Base-by-base conservation (phyloP, 2,888 invertebrate species). In the Drosophila pseudotakahashii region DNA sequence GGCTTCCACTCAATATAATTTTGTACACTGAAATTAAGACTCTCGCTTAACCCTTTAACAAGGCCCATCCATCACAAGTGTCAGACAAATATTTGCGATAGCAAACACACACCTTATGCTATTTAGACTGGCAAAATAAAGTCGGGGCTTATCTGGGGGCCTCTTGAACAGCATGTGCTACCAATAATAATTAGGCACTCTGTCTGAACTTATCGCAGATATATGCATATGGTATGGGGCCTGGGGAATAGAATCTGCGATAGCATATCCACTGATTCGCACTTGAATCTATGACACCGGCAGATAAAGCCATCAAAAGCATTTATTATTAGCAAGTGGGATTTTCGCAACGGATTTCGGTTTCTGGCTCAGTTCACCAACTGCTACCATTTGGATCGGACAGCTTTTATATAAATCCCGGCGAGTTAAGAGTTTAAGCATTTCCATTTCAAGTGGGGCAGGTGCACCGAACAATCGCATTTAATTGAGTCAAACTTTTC, bases 121-220 rank as follows among this genome's bases (percentile, higher is more conserved):
- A 61, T 60, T 42, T 42, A 30, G 10, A 41, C 14, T 6, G 34
- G 2, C 59, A 19, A 59, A 62, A 32, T 47, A 59, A 36, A 72
- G 69, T 41, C 26, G 44, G 2, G 30, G 57, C 57, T 83, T 82
- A 82, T 85, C 78, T 39, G 4, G 26, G 6, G 13, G 37, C 53
- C 75, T 71, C 79, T 81, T 66, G 59, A 67, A n/a, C 19, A 32
- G 59, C 63, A 75, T 81, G 76, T 69, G 75, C 76, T 72, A 62
- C 79, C 74, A 84, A 87, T 84, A 81, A 84, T 79, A 87, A 85
- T 85, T 84, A 85, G 63, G 52, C 60, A 58, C 73, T 84, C 66
- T 51, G 68, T 10, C 45, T 47, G 32, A 42, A 54, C 59, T 77
- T 83, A 83, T 86, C 87, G 41, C 2, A 47, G 73, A 75, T 80